Conservation (phyloP, 2,113 vertebrate species). For the Trochalopteron elliotii region DNA sequence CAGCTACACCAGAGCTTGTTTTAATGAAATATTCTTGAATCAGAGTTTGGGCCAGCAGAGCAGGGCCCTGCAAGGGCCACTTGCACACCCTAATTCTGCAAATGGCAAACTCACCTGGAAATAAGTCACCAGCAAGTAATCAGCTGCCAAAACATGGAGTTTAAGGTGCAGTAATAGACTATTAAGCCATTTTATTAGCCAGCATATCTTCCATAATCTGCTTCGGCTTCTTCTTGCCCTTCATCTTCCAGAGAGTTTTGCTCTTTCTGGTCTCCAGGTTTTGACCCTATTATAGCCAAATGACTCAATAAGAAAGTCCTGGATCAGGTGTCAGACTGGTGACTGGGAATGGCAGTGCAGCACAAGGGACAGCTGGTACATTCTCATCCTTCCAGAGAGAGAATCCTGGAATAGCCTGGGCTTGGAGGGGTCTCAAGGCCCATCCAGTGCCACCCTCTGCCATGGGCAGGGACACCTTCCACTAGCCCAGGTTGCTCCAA, state of each 20-base stretch:
- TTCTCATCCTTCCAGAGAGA: neutral
- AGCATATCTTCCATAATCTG: neutral
- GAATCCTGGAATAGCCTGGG: too few relatives aligned
- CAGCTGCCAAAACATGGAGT: neutral
- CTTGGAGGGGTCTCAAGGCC: neutral
- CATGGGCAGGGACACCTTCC: neutral
- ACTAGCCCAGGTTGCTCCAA: fast-evolving
- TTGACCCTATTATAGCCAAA: neutral
- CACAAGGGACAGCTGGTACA: neutral
- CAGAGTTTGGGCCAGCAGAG: neutral
- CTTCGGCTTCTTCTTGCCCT: neutral
- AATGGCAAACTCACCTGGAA: neutral
- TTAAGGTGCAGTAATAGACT: neutral
- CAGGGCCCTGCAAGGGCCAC: neutral
- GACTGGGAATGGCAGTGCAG: neutral
- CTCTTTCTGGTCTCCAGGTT: neutral
- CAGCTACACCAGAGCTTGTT: neutral
- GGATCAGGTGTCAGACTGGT: neutral
- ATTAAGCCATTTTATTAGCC: neutral
- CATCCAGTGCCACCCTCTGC: neutral
- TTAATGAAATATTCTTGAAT: neutral
- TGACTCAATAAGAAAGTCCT: neutral
- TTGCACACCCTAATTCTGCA: neutral
- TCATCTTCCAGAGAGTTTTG: neutral
- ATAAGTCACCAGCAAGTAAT: neutral